Conservation (phyloP, 1,140 invertebrate genomes). For the Rhopalosiphum padi region DNA sequence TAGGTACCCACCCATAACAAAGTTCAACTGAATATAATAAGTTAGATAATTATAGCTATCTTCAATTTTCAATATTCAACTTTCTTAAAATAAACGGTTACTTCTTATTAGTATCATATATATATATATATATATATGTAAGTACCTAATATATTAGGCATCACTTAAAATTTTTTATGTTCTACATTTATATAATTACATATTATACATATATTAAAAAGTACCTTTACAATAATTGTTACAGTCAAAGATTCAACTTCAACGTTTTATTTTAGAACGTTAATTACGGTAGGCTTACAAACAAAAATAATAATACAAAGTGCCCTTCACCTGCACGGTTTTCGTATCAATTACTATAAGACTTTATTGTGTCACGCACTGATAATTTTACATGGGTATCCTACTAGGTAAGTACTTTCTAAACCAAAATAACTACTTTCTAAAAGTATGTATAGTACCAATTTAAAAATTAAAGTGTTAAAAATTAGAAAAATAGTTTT, state of each 20-base stretch:
- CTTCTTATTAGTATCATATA: not conserved
- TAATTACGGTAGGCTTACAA: not conserved
- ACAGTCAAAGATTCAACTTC: not conserved
- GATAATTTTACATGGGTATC: not conserved
- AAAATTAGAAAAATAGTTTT: not conserved
- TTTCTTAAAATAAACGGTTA: not conserved
- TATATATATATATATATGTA: too few species aligned
- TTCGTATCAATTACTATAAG: constrained; percentile 1
- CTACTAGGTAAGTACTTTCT: not conserved
- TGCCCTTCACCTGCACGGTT: constrained; percentile 4
- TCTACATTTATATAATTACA: not conserved
- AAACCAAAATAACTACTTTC: constrained; percentile 31
- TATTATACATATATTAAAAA: not conserved
- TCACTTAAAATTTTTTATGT: not conserved
- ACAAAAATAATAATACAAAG: not conserved
- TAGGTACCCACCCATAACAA: not conserved
- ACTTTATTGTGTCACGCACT: not conserved
- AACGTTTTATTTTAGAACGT: not conserved
- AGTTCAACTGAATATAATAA: not conserved
- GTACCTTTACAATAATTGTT: not conserved
- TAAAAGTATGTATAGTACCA: not conserved
- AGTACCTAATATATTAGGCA: not conserved
- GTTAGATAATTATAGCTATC: not conserved
- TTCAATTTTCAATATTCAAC: not conserved
- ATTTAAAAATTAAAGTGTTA: not conserved